Base-by-base conservation (phyloP, 2,797 vertebrate species). In the Danio aesculapii region DNA sequence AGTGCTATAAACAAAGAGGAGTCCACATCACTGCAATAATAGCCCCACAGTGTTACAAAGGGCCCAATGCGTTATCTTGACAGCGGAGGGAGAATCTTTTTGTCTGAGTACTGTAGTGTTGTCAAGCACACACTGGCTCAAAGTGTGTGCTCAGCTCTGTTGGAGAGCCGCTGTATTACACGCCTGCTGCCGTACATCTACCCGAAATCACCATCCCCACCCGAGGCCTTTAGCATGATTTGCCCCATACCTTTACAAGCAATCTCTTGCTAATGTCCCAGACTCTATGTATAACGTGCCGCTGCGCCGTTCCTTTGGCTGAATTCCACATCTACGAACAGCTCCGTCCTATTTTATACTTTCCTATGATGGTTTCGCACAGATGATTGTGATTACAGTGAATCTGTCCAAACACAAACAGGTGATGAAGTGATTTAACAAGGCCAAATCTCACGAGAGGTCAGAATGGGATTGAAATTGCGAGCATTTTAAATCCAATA, bases 31-130 rank as follows among this genome's bases (percentile, higher is more conserved):
- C 81, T 81, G 70, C 75, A 87, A 92, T 92, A 92, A 92, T 90
- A 90, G 92, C 88, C 83, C 30, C 70, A 77, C 88, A 89, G 88
- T 88, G 87, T 88, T 90, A 91, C 91, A 91, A 91, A 89, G 81
- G 85, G 81, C 72, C 88, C 47, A 82, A 75, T 87, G 87, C 83
- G 82, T 92, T 92, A 92, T 93, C 92, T 92, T 90, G 92, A 94
- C 91, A 90, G 90, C 47, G 79, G 71, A 85, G 84, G 87, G 89
- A 85, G 90, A 85, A 84, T 85, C 63, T 88, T 90, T 92, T 93
- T 92, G 91, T 93, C 87, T 93, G 72, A n/a, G 62, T 82, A 57
- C 49, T 75, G 86, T 85, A 82, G 84, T 85, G 83, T 83, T 82
- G 79, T 85, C 63, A 67, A 67, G 80, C 86, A 86, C 85, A 82